Percentiles rank a stretch among this genome's conserved stretches.
Conservation (phyloP, 2,797 vertebrate species). For the Psittacula derbiana region DNA sequence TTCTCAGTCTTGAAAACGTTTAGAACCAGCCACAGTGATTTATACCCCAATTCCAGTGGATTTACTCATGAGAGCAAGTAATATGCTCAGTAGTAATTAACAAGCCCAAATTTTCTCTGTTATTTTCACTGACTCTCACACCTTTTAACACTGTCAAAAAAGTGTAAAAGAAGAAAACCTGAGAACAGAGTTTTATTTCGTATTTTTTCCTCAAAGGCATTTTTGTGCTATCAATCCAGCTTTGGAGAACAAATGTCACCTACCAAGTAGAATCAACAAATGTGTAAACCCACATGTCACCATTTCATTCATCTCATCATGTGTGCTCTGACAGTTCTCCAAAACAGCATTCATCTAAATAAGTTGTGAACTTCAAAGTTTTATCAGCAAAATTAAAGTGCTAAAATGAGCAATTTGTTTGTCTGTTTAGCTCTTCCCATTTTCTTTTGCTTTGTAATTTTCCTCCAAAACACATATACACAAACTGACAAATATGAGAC, state of each 20-base stretch:
- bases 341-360: background rate
- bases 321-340: background rate
- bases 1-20: slow-evolving; percentile 34
- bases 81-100: slow-evolving; percentile 57
- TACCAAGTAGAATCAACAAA: slow-evolving; percentile 3
- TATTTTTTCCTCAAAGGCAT: background rate
- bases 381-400: background rate
- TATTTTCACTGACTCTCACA: background rate
- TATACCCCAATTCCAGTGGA: background rate
- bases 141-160: slow-evolving; percentile 31
- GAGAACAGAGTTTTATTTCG: background rate
- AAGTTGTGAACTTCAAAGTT: background rate
- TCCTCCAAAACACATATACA: background rate
- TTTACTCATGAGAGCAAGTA: slow-evolving; percentile 52
- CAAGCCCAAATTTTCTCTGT: background rate
- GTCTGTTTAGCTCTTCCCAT: background rate
- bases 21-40: slow-evolving; percentile 5
- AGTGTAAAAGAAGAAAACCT: background rate
- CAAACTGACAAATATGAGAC: background rate
- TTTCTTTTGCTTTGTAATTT: background rate
- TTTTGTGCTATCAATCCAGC: background rate
- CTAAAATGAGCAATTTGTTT: background rate
- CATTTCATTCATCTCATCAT: background rate
- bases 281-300: background rate
- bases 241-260: background rate